Percentiles rank a stretch among this genome's conserved stretches.
These are phyloP conservation scores for Drymonia ruficornis DNA, from an alignment of 2,888 invertebrate genomes.

Conservation along the genomic window DNA sequence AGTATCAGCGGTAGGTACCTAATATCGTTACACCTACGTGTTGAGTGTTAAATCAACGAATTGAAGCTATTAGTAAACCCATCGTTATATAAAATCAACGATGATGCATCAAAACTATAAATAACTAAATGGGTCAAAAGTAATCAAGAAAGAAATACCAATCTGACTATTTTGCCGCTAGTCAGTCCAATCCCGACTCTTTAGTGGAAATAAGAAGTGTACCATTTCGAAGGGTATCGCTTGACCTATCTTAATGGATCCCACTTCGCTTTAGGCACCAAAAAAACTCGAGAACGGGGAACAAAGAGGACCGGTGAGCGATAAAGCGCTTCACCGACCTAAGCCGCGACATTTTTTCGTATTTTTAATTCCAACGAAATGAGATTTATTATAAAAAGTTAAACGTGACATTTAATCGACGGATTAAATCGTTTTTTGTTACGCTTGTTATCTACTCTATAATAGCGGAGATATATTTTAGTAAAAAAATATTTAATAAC, in stretches of 20 bases:
- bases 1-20: not conserved
- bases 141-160: slow-evolving; percentile 31
- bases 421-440: slow-evolving; percentile 15
- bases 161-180: slow-evolving; percentile 26
- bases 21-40: not conserved
- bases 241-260: slow-evolving; percentile 72
- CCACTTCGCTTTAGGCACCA: slow-evolving; percentile 57
- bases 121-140: slow-evolving; percentile 10
- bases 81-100: not conserved
- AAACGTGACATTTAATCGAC: slow-evolving; percentile 20
- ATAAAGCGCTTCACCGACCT: slow-evolving; percentile 42
- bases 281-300: slow-evolving; percentile 54
- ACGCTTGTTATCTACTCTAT: not conserved
- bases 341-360: slow-evolving; percentile 15
- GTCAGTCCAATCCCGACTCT: slow-evolving; percentile 22
- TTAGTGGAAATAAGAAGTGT: slow-evolving; percentile 37
- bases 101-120: too few species aligned
- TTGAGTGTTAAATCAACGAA: not conserved
- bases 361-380: slow-evolving; percentile 26
- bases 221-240: slow-evolving; percentile 57
- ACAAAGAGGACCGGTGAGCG: slow-evolving; percentile 33
- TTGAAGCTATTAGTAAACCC: not conserved
- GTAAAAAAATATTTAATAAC: slow-evolving; percentile 3
- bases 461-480: slow-evolving; percentile 1
- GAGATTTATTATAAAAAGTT: slow-evolving; percentile 24